Percentiles rank a stretch among this genome's conserved stretches.
phyloP scores from a whole-genome alignment of 2,113 vertebrate genomes.

The Raja brachyura region DNA sequence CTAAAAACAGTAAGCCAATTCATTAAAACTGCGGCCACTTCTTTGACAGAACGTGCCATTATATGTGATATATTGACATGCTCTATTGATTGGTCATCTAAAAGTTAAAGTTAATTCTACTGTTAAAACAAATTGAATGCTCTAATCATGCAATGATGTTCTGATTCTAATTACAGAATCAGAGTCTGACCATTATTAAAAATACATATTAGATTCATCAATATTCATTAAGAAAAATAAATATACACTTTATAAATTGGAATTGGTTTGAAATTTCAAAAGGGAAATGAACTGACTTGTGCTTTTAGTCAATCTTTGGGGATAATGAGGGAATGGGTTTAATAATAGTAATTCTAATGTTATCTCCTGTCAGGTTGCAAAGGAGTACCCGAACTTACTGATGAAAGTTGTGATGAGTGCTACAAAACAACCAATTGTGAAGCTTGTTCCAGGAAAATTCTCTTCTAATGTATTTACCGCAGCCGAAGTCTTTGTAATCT shows the following conservation, averaged over 20 bases:
- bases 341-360: not conserved
- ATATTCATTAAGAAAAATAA: no score
- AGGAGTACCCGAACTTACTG: conserved; percentile 55
- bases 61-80: not conserved
- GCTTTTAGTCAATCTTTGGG: not conserved
- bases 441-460: conserved; percentile 48
- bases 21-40: not conserved
- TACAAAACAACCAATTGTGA: conserved; percentile 44
- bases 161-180: not conserved
- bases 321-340: not conserved
- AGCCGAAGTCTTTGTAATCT: conserved; percentile 57
- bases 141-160: not conserved
- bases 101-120: not conserved
- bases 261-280: not conserved
- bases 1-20: not conserved
- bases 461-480: conserved; percentile 45
- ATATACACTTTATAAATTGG: not conserved
- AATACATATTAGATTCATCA: not conserved
- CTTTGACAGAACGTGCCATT: not conserved
- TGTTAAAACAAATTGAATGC: not conserved
- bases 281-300: not conserved
- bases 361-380: conserved; percentile 48
- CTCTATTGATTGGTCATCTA: not conserved
- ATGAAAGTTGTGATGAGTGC: conserved; percentile 56
- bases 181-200: not conserved